phyloP scores from a whole-genome alignment of 2,113 vertebrate species.

The Elaphurus davidianus region DNA sequence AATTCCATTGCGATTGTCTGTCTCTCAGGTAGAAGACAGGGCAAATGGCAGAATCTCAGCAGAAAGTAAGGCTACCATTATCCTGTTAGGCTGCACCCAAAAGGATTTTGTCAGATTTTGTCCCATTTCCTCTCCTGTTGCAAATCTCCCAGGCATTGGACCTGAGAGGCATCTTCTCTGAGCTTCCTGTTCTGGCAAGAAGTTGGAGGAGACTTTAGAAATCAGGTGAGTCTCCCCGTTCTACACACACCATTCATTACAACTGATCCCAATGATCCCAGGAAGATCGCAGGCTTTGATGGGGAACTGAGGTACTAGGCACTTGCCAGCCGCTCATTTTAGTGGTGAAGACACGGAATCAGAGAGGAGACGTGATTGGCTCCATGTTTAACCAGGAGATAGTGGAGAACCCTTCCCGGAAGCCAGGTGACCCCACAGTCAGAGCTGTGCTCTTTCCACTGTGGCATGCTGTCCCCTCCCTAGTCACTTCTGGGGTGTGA shows the following conservation, averaged over 20 bases:
- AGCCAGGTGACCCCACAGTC: neutral
- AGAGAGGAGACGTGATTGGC: neutral
- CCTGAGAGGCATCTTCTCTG: neutral
- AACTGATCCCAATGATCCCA: fast-evolving
- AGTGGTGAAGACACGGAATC: neutral
- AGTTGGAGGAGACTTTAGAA: neutral
- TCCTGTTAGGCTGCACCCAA: fast-evolving
- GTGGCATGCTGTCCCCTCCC: neutral
- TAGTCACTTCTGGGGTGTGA: neutral
- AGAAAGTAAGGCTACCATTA: fast-evolving
- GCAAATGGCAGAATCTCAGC: neutral
- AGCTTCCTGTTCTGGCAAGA: neutral
- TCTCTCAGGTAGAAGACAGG: neutral
- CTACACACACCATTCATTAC: fast-evolving
- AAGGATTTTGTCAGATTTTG: fast-evolving
- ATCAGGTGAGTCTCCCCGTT: too few relatives aligned
- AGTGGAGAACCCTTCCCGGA: fast-evolving
- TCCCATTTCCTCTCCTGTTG: neutral
- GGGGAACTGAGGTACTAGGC: too few relatives aligned
- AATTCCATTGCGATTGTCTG: neutral
- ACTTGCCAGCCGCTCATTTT: neutral
- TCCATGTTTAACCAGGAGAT: fast-evolving
- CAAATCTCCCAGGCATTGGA: neutral
- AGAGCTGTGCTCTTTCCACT: neutral
- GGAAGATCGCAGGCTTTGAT: neutral